These are phyloP conservation scores for Vultur gryphus DNA, from an alignment of 2,797 vertebrate species.

Conservation along the genomic window DNA sequence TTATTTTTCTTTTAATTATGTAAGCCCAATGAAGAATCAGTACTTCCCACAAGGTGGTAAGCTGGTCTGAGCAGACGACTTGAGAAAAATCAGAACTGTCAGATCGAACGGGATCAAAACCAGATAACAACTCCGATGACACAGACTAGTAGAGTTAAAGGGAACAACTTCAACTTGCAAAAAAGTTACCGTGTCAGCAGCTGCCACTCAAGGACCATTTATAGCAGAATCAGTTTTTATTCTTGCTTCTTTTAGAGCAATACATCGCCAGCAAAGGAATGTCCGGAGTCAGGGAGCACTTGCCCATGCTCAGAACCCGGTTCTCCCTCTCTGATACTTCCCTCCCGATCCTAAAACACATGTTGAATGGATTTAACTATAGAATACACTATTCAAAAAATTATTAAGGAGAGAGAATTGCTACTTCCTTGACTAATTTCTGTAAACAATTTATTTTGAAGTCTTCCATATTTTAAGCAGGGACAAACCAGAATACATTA, in stretches of 20 bases:
- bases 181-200: not conserved
- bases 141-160: not conserved
- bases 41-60: not conserved
- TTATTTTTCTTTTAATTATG: not conserved
- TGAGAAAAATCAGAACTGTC: not conserved
- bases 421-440: not conserved
- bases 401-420: not conserved
- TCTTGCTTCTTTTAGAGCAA: constrained; percentile 12
- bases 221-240: not conserved
- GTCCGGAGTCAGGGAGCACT: not conserved
- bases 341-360: not conserved
- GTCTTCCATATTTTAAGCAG: not conserved
- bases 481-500: not conserved
- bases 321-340: not conserved
- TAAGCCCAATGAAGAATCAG: not conserved
- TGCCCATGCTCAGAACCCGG: not conserved
- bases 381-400: not conserved
- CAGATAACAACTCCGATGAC: not conserved
- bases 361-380: not conserved
- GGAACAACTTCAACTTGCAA: not conserved
- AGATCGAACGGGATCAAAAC: not conserved
- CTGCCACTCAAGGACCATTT: not conserved
- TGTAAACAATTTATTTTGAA: not conserved
- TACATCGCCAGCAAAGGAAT: not conserved
- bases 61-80: not conserved